Evolutionary conservation across 35 echinoderm and acorn worm species (phyloP), one percentile per base, ranked within the genome.

Genomic region (Heliocidaris erythrogramma): DNA sequence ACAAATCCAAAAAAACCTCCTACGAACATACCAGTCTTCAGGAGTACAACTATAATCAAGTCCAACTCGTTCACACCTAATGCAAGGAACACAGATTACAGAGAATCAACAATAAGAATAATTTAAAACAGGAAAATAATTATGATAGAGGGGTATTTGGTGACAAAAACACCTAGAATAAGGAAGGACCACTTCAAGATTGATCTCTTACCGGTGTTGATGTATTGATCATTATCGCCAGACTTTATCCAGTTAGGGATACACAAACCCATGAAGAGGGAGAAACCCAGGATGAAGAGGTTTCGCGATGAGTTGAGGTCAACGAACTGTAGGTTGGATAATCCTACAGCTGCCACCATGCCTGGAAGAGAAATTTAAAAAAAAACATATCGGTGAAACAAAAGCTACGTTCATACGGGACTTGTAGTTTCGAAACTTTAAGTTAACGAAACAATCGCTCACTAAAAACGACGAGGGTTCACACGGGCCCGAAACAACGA

Each of bases 251-350:
- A 99, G 29, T 48, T 92, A 17, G 98, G 98, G 29, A 97, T 94
- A 60, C 92, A 90, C 21, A 99, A 85, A 30, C 98, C 98, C 92
- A 97, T 96, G 60, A 96, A 96, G 13, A 99, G 32, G 4, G 98
- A 96, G 48, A 96, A 96, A 17, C 97, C 97, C 5, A 99, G 29
- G 49, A 99, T 95, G 69, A 99, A 99, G 2, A 97, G 86, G 93
- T 99, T 99, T 49, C 98, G 94, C 21, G 97, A 96, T 10, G 97
- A 97, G 92, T 99, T 97, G 16, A 97, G 49, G 48, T 99, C 94
- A 2, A 99, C 97, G 91, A 96, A 99, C 94, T 99, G 98, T 32
- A 97, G 94, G 47, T 99, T 99, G 7, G 98, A 99, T 7, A 99
- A 59, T 65, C 98, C 98, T 32, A 97, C 98, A 0, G 97, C 95